Percentiles rank a stretch among this genome's conserved stretches.
phyloP scores from a whole-genome alignment of 2,797 vertebrate genomes.

The Danio jaintianensis region DNA sequence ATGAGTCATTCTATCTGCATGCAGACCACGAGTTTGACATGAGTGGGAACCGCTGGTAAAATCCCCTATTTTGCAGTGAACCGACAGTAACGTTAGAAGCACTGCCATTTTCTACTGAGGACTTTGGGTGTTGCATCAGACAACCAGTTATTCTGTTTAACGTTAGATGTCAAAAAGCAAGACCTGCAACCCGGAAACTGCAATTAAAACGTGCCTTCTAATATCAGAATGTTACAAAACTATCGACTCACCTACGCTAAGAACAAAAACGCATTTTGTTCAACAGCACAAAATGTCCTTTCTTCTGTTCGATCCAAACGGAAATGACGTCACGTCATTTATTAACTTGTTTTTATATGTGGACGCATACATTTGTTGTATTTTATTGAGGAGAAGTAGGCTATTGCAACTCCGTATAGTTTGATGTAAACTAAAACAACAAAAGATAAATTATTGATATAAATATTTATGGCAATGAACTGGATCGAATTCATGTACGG shows the following conservation, averaged over 20 bases:
- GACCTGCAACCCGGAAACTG: neutral
- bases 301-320: neutral
- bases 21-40: neutral
- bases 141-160: neutral
- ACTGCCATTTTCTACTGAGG: neutral
- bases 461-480: too few species aligned
- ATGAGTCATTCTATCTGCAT: neutral
- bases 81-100: neutral
- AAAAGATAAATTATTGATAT: too few species aligned
- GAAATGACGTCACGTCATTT: neutral
- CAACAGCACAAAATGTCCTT: constrained; percentile 13
- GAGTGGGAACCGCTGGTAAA: neutral
- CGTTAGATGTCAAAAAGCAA: neutral
- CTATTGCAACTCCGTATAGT: too few species aligned
- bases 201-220: neutral
- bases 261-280: neutral
- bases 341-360: neutral
- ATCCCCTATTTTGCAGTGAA: too few species aligned
- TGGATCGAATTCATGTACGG: too few species aligned
- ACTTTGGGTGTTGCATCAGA: neutral
- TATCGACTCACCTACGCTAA: neutral
- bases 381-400: too few species aligned
- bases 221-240: neutral
- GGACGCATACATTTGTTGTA: too few species aligned
- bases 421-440: too few species aligned